A percentile compares a stretch with the other conserved stretches of the same genome.
phyloP scores from a whole-genome alignment of 2,888 invertebrate species.

The Pseudococcus viburni region DNA sequence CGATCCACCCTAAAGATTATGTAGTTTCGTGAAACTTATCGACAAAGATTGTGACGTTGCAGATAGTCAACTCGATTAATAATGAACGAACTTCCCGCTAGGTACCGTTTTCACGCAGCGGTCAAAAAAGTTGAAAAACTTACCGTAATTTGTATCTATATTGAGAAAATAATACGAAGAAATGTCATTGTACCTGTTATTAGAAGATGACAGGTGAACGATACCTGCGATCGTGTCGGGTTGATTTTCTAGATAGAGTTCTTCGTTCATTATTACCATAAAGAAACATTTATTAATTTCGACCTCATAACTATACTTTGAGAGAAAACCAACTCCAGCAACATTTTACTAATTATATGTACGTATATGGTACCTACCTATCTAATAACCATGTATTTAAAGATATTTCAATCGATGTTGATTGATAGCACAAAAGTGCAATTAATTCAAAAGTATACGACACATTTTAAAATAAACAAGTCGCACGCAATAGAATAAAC shows the following conservation, averaged over 20 bases:
- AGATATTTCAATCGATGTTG: too few relatives aligned
- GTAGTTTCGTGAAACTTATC: too few relatives aligned
- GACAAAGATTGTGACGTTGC: not conserved
- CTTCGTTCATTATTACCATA: not conserved
- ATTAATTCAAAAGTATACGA: conserved; percentile 3
- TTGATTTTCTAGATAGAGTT: too few relatives aligned
- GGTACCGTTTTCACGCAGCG: not conserved
- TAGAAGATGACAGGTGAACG: not conserved
- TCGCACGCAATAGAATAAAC: not conserved
- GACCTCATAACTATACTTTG: not conserved
- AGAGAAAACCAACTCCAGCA: too few relatives aligned
- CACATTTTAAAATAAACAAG: not conserved
- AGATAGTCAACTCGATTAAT: not conserved
- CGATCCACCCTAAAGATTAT: too few relatives aligned
- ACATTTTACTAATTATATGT: too few relatives aligned
- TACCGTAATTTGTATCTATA: not conserved
- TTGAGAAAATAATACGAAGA: not conserved
- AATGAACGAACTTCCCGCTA: not conserved
- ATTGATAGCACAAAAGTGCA: not conserved
- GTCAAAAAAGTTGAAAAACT: not conserved
- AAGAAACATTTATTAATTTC: not conserved
- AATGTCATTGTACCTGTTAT: not conserved
- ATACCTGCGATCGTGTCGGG: not conserved
- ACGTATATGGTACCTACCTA: too few relatives aligned
- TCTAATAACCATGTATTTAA: too few relatives aligned